phyloP scores from a whole-genome alignment of 2,888 invertebrate species.

The Phaonia tiefii region DNA sequence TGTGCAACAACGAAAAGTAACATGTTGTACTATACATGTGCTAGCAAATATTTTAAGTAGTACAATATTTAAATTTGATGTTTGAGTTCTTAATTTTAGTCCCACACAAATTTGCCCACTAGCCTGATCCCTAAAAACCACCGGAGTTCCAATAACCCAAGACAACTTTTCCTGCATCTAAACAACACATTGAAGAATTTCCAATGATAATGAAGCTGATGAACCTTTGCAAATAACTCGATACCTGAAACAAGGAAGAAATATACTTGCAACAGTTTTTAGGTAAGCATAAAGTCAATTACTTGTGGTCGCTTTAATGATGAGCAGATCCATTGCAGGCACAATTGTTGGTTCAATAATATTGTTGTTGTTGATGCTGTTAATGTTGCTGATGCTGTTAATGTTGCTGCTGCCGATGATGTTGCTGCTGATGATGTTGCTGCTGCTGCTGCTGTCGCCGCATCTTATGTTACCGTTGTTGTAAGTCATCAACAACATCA shows the following conservation, averaged over 20 bases:
- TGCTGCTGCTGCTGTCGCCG: too few relatives aligned
- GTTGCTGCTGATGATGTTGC: slow-evolving; percentile 34
- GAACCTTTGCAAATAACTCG: slow-evolving; percentile 49
- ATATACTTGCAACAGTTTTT: slow-evolving; percentile 18
- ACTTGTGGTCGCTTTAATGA: slow-evolving; percentile 54
- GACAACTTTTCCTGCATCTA: background rate
- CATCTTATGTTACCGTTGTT: too few relatives aligned
- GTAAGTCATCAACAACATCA: slow-evolving; percentile 68
- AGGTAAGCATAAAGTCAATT: slow-evolving; percentile 56
- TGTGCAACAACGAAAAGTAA: too few relatives aligned
- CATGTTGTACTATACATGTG: too few relatives aligned
- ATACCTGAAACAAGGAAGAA: background rate
- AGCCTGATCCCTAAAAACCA: too few relatives aligned
- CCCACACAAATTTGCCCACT: slow-evolving; percentile 15
- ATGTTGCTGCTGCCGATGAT: slow-evolving; percentile 3
- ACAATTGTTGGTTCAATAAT: slow-evolving; percentile 47
- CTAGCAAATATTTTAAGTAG: too few relatives aligned
- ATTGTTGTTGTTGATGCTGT: slow-evolving; percentile 30
- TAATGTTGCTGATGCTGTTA: slow-evolving; percentile 7
- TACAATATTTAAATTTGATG: too few relatives aligned
- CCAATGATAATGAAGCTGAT: slow-evolving; percentile 9
- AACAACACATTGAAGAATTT: background rate
- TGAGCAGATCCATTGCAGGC: slow-evolving; percentile 9
- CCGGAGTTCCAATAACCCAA: slow-evolving; percentile 3
- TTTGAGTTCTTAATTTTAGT: background rate